phyloP scores from a whole-genome alignment of 2,113 vertebrate species.

The Numida meleagris region DNA sequence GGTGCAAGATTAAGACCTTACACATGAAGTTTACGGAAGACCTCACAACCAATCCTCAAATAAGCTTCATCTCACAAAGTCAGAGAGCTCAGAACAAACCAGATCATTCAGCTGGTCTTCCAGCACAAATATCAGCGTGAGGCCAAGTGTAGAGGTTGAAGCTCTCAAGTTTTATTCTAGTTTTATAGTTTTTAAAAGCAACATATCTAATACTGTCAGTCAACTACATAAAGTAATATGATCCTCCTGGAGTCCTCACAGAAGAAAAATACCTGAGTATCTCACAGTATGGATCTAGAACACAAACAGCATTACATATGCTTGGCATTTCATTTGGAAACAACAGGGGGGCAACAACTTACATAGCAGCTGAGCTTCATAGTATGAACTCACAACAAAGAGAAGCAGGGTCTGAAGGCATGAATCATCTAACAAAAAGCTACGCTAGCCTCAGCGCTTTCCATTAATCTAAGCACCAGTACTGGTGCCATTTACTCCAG shows the following conservation, averaged over 20 bases:
- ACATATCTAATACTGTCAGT: background rate
- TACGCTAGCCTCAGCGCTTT: background rate
- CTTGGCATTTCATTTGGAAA: background rate
- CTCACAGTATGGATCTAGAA: background rate
- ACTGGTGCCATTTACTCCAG: background rate
- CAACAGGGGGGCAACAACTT: background rate
- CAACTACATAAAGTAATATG: background rate
- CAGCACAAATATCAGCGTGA: background rate
- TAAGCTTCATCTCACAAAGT: background rate
- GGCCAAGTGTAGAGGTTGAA: background rate
- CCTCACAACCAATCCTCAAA: background rate
- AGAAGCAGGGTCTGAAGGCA: background rate
- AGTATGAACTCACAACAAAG: background rate
- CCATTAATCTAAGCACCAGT: background rate
- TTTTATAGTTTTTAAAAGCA: background rate
- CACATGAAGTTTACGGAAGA: background rate
- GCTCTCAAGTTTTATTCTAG: background rate
- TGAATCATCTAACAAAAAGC: background rate
- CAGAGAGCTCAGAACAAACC: background rate
- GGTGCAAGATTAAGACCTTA: background rate
- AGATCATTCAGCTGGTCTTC: background rate
- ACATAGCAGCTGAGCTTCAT: background rate
- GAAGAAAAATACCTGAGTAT: background rate
- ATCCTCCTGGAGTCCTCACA: background rate
- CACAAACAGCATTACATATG: background rate